Base-by-base conservation (phyloP, 2,888 invertebrate genomes). In the Panopea generosa region DNA sequence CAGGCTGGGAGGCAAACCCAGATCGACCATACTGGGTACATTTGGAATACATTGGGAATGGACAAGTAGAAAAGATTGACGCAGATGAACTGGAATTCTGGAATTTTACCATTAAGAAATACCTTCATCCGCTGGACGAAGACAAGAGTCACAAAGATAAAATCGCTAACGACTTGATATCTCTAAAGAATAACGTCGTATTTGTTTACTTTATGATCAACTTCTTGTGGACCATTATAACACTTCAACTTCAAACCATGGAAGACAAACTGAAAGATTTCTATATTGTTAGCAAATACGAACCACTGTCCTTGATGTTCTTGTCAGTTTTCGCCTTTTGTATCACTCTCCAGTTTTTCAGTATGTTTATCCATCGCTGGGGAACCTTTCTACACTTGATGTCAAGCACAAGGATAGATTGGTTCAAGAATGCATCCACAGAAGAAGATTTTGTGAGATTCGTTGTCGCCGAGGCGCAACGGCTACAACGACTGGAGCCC, bases 161-260 rank as follows among this genome's bases (percentile, higher is more conserved):
- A 66, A 87, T 89, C 40, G 84, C 84, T 18, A 78, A 86, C 29
- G 89, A 89, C 50, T 61, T 89, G 40, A 83, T 83, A 50, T 80
- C 84, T 1, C 74, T 89, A 26, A 86, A 87, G 56, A 90, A 90
- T 74, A 90, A 90, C 60, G 87, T 90, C 2, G 90, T 89, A 1
- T 89, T 90, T 52, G 87, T 88, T 29, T 90, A 85, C 73, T 86
- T 99, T 95, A 99, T 99, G 98, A 94, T 98, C 93, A 99, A 99
- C 94, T 97, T 99, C 87, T 95, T 99, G 90, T 99, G 99, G 95
- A 98, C 99, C 91, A 95, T 99, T 93, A 97, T 99, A 94, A 98
- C 99, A 89, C 97, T 99, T 94, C 96, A 99, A 93, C 96, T 99
- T 93, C 99, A 99, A 94, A 95, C 99, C 94, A 89, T 90, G 78